Conservation (phyloP, 1,140 invertebrate species). For the Cepaea nemoralis region DNA sequence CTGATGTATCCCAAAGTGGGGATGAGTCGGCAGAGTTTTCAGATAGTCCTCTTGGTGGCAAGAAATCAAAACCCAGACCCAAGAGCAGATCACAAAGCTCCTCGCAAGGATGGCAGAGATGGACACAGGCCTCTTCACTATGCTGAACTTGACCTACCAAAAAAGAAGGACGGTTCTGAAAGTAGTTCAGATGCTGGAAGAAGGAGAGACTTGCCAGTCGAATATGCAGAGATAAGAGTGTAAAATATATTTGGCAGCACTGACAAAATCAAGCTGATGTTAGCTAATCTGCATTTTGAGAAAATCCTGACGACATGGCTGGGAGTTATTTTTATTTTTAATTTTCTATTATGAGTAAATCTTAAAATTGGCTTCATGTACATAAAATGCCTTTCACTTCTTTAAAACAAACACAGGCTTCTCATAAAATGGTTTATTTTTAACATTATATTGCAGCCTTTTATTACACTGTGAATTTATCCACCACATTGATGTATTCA, state of each 20-base stretch:
- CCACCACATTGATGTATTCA: too few species aligned
- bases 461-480: too few species aligned
- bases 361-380: too few species aligned
- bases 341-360: too few species aligned
- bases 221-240: slow-evolving; percentile 25
- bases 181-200: neutral
- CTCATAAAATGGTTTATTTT: too few species aligned
- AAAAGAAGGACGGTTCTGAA: neutral
- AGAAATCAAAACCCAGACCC: slow-evolving; percentile 15
- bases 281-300: too few species aligned
- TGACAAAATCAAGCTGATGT: neutral
- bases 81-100: slow-evolving; percentile 14
- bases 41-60: neutral
- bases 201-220: neutral
- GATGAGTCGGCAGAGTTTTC: slow-evolving; percentile 13
- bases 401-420: too few species aligned
- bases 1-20: slow-evolving; percentile 27
- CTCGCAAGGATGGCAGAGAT: neutral
- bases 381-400: too few species aligned
- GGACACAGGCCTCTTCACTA: neutral
- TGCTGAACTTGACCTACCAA: slow-evolving; percentile 23
- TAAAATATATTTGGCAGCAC: neutral
- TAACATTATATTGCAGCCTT: too few species aligned
- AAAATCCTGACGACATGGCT: too few species aligned
- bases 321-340: too few species aligned